Evolutionary conservation across 2,113 vertebrate species (phyloP).

Genomic region (Paramisgurnus dabryanus): DNA sequence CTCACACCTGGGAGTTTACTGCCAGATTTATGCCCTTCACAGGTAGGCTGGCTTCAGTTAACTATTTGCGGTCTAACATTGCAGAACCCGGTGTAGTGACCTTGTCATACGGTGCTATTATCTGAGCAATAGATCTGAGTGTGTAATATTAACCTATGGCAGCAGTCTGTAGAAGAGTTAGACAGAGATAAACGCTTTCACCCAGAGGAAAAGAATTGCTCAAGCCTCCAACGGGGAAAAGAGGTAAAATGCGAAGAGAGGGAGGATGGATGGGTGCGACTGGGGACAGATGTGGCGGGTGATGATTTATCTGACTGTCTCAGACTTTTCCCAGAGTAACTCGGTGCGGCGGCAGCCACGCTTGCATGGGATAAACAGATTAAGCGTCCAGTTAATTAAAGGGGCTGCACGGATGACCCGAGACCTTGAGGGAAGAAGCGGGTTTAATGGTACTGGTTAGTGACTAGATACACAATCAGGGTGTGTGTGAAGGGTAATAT

Average conservation of each 20-base stretch:
- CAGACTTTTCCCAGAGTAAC: slow-evolving; percentile 62
- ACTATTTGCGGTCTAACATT: slow-evolving; percentile 58
- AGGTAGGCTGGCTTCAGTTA: slow-evolving; percentile 59
- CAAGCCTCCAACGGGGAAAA: slow-evolving; percentile 34
- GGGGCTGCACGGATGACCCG: slow-evolving; percentile 60
- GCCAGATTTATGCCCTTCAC: slow-evolving; percentile 71
- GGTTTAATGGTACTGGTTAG: slow-evolving; percentile 60
- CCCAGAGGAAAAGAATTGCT: slow-evolving; percentile 30
- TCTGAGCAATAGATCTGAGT: slow-evolving; percentile 44
- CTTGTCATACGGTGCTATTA: slow-evolving; percentile 37
- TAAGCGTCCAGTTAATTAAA: slow-evolving; percentile 77
- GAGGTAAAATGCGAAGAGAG: slow-evolving; percentile 22
- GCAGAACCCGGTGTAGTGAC: slow-evolving; percentile 38
- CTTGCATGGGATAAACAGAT: slow-evolving; percentile 75
- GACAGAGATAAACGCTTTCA: slow-evolving; percentile 43
- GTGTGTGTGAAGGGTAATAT: slow-evolving; percentile 18
- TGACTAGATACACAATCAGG: slow-evolving; percentile 35
- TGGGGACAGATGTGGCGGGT: slow-evolving; percentile 68
- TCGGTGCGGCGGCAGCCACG: slow-evolving; percentile 58
- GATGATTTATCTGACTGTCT: slow-evolving; percentile 77
- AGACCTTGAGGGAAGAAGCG: slow-evolving; percentile 57
- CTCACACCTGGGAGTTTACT: slow-evolving; percentile 75
- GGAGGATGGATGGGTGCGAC: slow-evolving; percentile 23
- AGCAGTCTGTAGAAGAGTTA: slow-evolving; percentile 31
- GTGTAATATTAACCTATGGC: slow-evolving; percentile 45